Evolutionary conservation across 2,113 vertebrate genomes (phyloP).

Genomic region (Ailurus styani): DNA sequence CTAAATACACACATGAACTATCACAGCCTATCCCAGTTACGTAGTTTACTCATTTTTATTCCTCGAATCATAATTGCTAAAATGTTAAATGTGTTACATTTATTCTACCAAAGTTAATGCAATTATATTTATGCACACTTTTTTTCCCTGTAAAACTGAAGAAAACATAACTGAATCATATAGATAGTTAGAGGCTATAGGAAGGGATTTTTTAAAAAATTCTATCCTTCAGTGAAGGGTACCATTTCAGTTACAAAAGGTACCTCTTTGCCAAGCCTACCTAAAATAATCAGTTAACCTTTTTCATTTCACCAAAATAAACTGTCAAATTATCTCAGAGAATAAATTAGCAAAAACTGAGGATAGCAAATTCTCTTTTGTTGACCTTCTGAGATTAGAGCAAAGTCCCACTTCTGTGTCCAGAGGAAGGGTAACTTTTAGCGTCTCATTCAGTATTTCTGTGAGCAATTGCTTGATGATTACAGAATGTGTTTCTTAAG

Average conservation of each 20-base stretch:
- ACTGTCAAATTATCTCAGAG: background rate
- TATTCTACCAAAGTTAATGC: background rate
- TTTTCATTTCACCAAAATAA: background rate
- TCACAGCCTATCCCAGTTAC: background rate
- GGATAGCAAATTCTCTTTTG: background rate
- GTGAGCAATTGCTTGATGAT: background rate
- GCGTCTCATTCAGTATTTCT: background rate
- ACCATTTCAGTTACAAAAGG: background rate
- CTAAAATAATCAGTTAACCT: background rate
- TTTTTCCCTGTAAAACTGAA: background rate
- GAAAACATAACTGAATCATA: background rate
- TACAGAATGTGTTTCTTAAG: background rate
- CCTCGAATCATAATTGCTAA: background rate
- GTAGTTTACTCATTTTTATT: background rate
- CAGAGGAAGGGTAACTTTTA: background rate
- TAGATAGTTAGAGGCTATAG: background rate
- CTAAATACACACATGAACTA: no score
- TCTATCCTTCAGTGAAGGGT: background rate
- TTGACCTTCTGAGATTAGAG: background rate
- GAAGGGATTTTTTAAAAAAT: background rate
- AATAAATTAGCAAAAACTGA: background rate
- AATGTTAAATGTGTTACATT: background rate
- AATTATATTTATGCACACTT: background rate
- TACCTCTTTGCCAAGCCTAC: background rate
- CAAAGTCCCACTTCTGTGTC: background rate